phyloP scores from a whole-genome alignment of 2,888 invertebrate genomes.

The Macropis europaea region DNA sequence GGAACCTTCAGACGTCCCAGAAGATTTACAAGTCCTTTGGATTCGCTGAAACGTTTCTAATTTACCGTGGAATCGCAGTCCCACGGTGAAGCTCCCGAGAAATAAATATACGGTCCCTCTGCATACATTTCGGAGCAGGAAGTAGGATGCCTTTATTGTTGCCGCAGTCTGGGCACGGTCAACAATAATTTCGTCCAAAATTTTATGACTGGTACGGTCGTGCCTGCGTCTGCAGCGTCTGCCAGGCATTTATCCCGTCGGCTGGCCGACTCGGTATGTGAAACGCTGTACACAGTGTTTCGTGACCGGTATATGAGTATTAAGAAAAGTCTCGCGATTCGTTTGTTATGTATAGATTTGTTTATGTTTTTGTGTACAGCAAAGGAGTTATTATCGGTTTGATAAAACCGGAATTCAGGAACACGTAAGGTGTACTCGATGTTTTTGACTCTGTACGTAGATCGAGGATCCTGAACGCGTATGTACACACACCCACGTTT shows the following conservation, averaged over 20 bases:
- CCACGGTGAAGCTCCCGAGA: not conserved
- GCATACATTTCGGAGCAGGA: not conserved
- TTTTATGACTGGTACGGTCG: slow-evolving; percentile 21
- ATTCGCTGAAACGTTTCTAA: not conserved
- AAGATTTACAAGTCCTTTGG: slow-evolving; percentile 2
- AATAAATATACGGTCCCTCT: not conserved
- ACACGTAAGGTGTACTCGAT: slow-evolving; percentile 50
- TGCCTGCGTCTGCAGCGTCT: slow-evolving; percentile 4
- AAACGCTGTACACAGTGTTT: not conserved
- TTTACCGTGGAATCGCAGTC: not conserved
- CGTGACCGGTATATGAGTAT: slow-evolving; percentile 3
- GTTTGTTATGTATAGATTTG: slow-evolving; percentile 33
- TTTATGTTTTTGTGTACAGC: slow-evolving; percentile 36
- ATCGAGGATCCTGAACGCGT: slow-evolving; percentile 44
- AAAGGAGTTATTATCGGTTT: slow-evolving; percentile 34
- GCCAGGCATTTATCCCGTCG: not conserved
- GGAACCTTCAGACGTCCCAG: not conserved
- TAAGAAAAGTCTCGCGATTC: slow-evolving; percentile 1
- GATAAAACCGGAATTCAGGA: slow-evolving; percentile 48
- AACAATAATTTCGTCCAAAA: slow-evolving; percentile 25
- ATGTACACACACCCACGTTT: slow-evolving; percentile 29
- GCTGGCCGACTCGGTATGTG: not conserved
- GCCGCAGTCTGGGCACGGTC: slow-evolving; percentile 5
- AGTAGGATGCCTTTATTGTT: slow-evolving; percentile 15
- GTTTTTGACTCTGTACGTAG: slow-evolving; percentile 59